A percentile compares a stretch with the other conserved stretches of the same genome.
phyloP scores from a whole-genome alignment of 2,113 vertebrate species.

The Petroica traversi region DNA sequence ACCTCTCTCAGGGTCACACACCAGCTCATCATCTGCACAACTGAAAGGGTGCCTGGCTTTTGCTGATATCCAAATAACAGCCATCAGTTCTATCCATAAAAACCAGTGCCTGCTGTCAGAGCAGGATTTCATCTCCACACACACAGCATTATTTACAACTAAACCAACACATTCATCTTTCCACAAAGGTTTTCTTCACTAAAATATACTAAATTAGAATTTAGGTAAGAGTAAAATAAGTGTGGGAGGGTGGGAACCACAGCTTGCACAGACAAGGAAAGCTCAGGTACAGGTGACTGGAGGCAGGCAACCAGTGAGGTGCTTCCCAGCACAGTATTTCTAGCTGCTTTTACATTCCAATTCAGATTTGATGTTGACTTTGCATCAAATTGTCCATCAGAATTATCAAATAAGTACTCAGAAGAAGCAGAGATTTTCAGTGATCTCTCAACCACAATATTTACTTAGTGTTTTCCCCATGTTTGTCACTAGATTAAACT shows the following conservation, averaged over 20 bases:
- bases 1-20: neutral
- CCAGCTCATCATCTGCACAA: neutral
- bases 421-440: neutral
- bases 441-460: neutral
- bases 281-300: neutral
- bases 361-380: neutral
- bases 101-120: neutral
- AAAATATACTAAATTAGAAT: neutral
- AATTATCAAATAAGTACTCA: neutral
- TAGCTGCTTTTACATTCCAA: neutral
- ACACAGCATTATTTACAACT: neutral
- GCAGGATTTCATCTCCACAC: neutral
- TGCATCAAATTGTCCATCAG: neutral
- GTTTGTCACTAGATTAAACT: neutral
- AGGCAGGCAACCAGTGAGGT: neutral
- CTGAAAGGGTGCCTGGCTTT: neutral
- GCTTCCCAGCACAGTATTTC: neutral
- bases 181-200: neutral
- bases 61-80: neutral
- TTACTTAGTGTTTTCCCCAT: neutral
- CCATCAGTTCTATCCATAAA: neutral
- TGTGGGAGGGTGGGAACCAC: rapidly evolving
- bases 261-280: neutral
- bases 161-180: neutral
- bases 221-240: neutral